These are phyloP conservation scores for Serrognathus titanus DNA, from an alignment of 2,888 invertebrate species.

Conservation along the genomic window DNA sequence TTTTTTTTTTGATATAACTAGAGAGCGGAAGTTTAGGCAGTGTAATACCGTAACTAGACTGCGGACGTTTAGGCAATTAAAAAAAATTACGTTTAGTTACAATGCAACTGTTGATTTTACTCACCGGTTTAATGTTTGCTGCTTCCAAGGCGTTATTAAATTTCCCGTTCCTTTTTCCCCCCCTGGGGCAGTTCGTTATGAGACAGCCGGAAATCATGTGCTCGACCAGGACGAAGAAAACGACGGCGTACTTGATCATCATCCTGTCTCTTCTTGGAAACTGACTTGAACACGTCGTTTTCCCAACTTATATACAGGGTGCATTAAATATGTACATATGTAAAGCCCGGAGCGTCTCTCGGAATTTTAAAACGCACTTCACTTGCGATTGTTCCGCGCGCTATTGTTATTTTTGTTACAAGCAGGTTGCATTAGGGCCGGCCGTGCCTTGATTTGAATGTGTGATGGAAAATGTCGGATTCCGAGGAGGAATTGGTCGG, in stretches of 20 bases:
- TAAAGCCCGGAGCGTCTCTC: too few relatives aligned
- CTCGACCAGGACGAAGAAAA: background rate
- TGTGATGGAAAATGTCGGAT: constrained; percentile 57
- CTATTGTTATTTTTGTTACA: background rate
- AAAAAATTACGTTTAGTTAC: too few relatives aligned
- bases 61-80: too few relatives aligned
- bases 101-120: constrained; percentile 8
- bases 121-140: constrained; percentile 50
- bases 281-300: too few relatives aligned
- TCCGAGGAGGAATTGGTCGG: constrained; percentile 59
- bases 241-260: constrained; percentile 5
- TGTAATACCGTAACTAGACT: too few relatives aligned
- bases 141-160: constrained; percentile 31
- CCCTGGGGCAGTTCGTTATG: constrained; percentile 65
- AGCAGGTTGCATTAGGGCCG: background rate
- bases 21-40: too few relatives aligned
- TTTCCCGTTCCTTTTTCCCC: constrained; percentile 56
- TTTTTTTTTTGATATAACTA: too few relatives aligned
- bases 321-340: too few relatives aligned
- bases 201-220: constrained; percentile 49
- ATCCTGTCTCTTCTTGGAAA: background rate
- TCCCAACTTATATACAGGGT: too few relatives aligned
- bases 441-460: background rate
- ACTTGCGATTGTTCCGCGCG: background rate
- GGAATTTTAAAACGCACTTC: background rate